Conservation (phyloP, 2,797 vertebrate genomes). For the Lagodon rhomboides region DNA sequence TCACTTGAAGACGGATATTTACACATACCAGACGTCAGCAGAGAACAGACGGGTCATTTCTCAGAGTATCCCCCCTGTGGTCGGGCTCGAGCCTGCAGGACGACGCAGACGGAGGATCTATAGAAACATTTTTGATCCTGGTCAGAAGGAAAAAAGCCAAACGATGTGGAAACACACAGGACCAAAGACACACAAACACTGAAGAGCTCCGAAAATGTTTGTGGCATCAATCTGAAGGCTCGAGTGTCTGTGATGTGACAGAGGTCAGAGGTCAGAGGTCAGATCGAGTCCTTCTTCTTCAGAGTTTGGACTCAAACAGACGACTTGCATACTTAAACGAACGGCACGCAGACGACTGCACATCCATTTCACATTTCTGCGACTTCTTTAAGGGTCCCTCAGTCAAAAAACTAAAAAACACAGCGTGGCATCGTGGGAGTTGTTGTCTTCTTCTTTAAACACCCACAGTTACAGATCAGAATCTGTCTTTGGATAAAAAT, state of each 20-base stretch:
- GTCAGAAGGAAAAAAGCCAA: neutral
- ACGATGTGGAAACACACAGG: neutral
- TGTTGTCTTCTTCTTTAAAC: no score
- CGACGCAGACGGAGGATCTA: neutral
- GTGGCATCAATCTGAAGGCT: neutral
- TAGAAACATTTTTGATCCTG: neutral
- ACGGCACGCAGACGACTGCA: neutral
- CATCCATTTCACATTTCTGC: neutral
- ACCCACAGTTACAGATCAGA: no score
- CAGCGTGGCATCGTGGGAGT: no score
- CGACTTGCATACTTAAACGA: neutral
- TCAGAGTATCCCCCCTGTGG: slow-evolving; percentile 32
- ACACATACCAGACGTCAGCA: slow-evolving; percentile 57
- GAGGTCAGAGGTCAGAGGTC: neutral
- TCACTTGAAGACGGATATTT: slow-evolving; percentile 62
- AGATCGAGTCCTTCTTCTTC: no score
- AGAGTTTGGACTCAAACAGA: neutral
- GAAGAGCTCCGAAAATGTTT: neutral
- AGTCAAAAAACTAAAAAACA: no score
- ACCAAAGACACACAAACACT: neutral
- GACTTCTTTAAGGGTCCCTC: no score
- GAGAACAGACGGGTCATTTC: slow-evolving; percentile 38
- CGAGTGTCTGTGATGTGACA: neutral
- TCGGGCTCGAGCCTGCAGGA: neutral
- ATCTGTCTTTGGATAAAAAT: no score